Evolutionary conservation across 2,888 invertebrate species (phyloP), one percentile per base, ranked within the genome.

Genomic region (Melanargia galathea): DNA sequence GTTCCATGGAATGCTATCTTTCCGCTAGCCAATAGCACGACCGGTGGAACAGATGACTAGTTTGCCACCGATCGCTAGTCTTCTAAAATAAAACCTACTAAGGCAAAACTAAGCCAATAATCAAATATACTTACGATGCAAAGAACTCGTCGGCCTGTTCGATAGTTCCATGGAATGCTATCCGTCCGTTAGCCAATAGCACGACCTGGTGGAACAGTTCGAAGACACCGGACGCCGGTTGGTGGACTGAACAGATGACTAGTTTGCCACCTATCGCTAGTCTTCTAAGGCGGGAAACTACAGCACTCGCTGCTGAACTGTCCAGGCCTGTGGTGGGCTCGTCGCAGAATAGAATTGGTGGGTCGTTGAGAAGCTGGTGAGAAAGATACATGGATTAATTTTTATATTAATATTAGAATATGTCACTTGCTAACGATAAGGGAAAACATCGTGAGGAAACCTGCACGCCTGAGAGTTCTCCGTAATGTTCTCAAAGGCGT

Each of bases 311-410:
- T 78, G 95, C 97, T 83, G 94, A 98, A 72, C 97, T 97, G 84
- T 98, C 98, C 59, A 98, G 84, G 0, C 98, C 97, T 0, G 97
- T 97, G 0, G 98, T 98, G 0, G 97, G 97, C 80, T 98, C 98
- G 78, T 98, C 98, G 81, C 97, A 97, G 86, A 98, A 98, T 58
- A 98, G 85, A 62, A 98, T 93, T 2, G 95, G 94, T 0, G 98
- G 98, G 79, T 98, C 96, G 59, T 96, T 97, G 60, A 98, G 90
- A 10, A 97, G 92, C 96, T 96, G 81, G 46, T 73, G 20, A 18
- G 20, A 33, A 10, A 38, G 24, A 16, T 20, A 10, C 18, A 2
- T 18, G 8, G 43, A 18, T 20, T n/a, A 43, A 22, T 10, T n/a
- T n/a, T n/a, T 35, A 24, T 16, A 0, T 16, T 45, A n/a, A 2